Base-by-base conservation (phyloP, 2,888 invertebrate genomes). In the Perizoma affinitatum region DNA sequence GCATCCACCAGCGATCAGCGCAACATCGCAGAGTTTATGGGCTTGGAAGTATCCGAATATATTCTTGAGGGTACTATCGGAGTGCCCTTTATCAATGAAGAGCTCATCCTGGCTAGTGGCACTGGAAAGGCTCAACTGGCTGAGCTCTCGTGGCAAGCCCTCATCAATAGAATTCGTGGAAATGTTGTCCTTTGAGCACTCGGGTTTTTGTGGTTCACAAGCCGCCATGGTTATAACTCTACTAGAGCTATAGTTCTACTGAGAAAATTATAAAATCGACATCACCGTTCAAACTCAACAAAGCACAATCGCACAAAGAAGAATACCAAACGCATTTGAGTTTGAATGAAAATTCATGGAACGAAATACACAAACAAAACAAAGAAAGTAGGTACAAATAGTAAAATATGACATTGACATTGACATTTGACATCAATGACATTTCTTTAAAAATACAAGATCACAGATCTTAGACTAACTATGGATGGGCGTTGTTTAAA, bases 1-100 rank as follows among this genome's bases (percentile, higher is more conserved):
- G 85, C 93, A 93, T 62, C 94, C 94, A 80, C 96, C 97, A 64
- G 97, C 97, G 72, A 98, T 95, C 34, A 98, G 94, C 22, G 95
- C 95, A 52, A 98, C 96, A 93, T 98, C 98, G 80, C 97, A 97
- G 54, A 98, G 92, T 85, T 97, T 96, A 74, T 96, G 95, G 62
- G 96, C 95, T 78, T 96, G 95, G 68, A 96, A 94, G 90, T 97
- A 97, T 54, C 94, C 93, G 82, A 96, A 96, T 95, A 98, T 97
- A 78, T 96, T 95, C 71, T 94, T 95, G 54, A 98, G 93, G 76
- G 97, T 96, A 58, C 93, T 94, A 79, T 97, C 96, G 6, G 98
- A 96, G 89, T 98, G 97, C 78, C 96, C 95, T 74, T 94, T 93
- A 80, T 95, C 95, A 73, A 94, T 94, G 86, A 95, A 96, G 79